Percentiles rank a stretch among this genome's conserved stretches.
phyloP scores from a whole-genome alignment of 2,888 invertebrate genomes.

The Morpho achilles region DNA sequence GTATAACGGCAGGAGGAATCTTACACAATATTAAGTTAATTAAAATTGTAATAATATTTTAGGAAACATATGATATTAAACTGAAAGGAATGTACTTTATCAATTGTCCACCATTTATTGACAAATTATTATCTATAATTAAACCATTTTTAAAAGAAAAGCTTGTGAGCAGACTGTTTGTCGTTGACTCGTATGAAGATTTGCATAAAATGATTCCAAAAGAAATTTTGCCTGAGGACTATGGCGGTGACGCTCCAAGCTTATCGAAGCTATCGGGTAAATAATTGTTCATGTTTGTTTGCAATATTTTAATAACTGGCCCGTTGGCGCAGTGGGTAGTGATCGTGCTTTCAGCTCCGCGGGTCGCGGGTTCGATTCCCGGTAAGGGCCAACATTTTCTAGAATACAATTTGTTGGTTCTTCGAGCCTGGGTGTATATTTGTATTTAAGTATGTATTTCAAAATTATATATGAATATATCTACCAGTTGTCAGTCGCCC shows the following conservation, averaged over 20 bases:
- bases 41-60: slow-evolving; percentile 25
- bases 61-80: slow-evolving; percentile 51
- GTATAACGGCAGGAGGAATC: no score
- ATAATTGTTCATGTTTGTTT: not conserved
- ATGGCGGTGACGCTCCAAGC: slow-evolving; percentile 37
- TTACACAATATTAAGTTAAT: no score
- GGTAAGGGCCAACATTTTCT: no score
- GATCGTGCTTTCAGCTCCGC: no score
- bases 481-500: no score
- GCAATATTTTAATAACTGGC: no score
- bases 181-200: slow-evolving; percentile 33
- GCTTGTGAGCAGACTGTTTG: slow-evolving; percentile 31
- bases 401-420: no score
- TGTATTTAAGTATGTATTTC: no score
- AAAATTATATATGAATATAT: no score
- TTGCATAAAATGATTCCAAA: slow-evolving; percentile 35
- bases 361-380: no score
- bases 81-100: slow-evolving; percentile 57
- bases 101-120: slow-evolving; percentile 52
- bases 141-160: slow-evolving; percentile 47
- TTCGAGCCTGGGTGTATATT: no score
- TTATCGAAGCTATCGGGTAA: slow-evolving; percentile 10
- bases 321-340: no score
- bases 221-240: slow-evolving; percentile 43
- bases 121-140: slow-evolving; percentile 46